phyloP scores from a whole-genome alignment of 2,113 vertebrate species.

The Protobothrops mucrosquamatus region DNA sequence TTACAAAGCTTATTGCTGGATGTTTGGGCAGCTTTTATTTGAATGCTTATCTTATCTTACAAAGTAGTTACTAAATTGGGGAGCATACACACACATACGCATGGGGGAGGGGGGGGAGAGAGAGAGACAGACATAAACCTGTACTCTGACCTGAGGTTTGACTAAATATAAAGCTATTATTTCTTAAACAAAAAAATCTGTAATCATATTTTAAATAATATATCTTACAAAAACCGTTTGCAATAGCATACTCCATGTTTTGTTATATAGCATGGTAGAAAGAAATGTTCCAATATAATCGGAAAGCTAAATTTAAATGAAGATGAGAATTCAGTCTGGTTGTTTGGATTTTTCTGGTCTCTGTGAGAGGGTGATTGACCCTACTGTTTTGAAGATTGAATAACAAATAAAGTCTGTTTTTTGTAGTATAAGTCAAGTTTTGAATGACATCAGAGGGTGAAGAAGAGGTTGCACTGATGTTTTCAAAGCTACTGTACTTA shows the following conservation, averaged over 20 bases:
- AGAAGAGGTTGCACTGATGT: constrained; percentile 13
- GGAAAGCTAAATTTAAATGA: constrained; percentile 24
- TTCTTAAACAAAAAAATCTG: background rate
- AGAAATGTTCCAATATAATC: background rate
- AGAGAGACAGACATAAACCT: too few relatives aligned
- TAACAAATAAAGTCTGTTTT: constrained; percentile 37
- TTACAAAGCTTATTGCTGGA: background rate
- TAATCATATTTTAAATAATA: background rate
- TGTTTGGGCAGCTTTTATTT: background rate
- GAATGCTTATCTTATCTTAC: background rate
- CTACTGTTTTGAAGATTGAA: constrained; percentile 23
- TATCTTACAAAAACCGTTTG: background rate
- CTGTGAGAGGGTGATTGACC: background rate
- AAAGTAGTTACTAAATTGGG: background rate
- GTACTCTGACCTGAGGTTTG: background rate
- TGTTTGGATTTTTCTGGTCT: constrained; percentile 35
- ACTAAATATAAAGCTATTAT: background rate
- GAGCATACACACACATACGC: background rate
- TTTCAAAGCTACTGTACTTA: constrained; percentile 14
- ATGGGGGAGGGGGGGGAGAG: background rate
- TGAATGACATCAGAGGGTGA: constrained; percentile 27
- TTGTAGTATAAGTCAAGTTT: constrained; percentile 17
- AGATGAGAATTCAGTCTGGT: constrained; percentile 21
- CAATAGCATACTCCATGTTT: background rate
- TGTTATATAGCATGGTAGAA: background rate